phyloP scores from a whole-genome alignment of 2,888 invertebrate species.

The Sericinus montela region DNA sequence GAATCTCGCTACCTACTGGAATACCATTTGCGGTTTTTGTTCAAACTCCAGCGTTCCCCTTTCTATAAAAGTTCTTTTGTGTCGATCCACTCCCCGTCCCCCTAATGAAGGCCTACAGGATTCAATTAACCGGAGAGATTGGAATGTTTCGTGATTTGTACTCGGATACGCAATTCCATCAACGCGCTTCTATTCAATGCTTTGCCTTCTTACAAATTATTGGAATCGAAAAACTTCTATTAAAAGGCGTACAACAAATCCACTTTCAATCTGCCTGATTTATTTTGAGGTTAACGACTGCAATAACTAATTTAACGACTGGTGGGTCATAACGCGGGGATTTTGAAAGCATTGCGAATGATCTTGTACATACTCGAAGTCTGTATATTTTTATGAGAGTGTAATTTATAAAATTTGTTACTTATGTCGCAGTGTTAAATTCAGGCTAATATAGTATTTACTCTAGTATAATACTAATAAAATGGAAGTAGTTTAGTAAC shows the following conservation, averaged over 20 bases:
- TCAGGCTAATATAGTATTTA: no score
- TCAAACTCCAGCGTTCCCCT: slow-evolving; percentile 48
- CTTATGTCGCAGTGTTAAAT: no score
- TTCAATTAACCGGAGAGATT: slow-evolving; percentile 71
- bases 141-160: slow-evolving; percentile 74
- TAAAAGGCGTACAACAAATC: background rate
- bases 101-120: slow-evolving; percentile 73
- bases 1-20: slow-evolving; percentile 56
- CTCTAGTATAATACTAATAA: no score
- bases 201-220: slow-evolving; percentile 15
- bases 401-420: no score
- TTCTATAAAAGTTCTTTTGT: slow-evolving; percentile 68
- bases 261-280: slow-evolving; percentile 1
- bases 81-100: slow-evolving; percentile 48
- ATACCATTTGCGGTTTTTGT: slow-evolving; percentile 71
- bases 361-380: no score
- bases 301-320: background rate
- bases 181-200: slow-evolving; percentile 48
- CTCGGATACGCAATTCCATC: slow-evolving; percentile 60
- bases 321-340: no score
- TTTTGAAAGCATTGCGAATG: no score
- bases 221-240: slow-evolving; percentile 3
- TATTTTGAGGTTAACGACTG: slow-evolving; percentile 1
- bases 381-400: no score
- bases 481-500: no score